Evolutionary conservation across 2,888 invertebrate genomes (phyloP), one percentile per base, ranked within the genome.

Genomic region (Chromoteleia sp.): DNA sequence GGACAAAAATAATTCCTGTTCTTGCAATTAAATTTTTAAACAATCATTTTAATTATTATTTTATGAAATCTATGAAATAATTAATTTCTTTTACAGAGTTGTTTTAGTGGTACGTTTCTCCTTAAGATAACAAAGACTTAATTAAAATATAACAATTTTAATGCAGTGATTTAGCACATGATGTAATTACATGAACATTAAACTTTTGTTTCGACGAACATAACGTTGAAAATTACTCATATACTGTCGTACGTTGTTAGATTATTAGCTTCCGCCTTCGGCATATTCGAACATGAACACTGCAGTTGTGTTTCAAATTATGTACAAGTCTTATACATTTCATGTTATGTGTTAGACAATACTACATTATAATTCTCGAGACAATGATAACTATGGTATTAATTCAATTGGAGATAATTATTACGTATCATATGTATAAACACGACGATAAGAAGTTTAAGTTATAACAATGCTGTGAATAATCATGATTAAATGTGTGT

Each of bases 201-300:
- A 50, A 50, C 19, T 65, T 65, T 14, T 50, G 36, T 65, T 36
- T 6, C n/a, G 10, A 12, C 5, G 19, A 36, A 65, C 36, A 45
- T 48, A 21, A 48, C 50, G 19, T 8, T 8, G 50, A 36, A 65
- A 12, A 65, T 43, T 61, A 25, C 15, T 59, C 59, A 30, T 45
- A 43, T 41, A 33, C n/a, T 65, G 36, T 50, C 17, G 50, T 65
- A 45, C 21, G 33, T 50, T 48, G 50, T 50, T 36, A 50, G 21
- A 36, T 50, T 50, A 50, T 65, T 50, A 65, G 21, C 63, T 50
- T 65, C 30, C 17, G 50, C 36, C 50, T 65, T 65, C 63, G 36
- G 36, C 63, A 36, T 65, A 12, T 50, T 65, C 14, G 48, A 33
- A 25, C 25, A 2, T 25, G 5, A 4, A 25, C 5, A 25, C 25